Percentiles rank a stretch among this genome's conserved stretches.
Conservation (phyloP, 2,888 invertebrate genomes). For the Didymodactylos carnosus region DNA sequence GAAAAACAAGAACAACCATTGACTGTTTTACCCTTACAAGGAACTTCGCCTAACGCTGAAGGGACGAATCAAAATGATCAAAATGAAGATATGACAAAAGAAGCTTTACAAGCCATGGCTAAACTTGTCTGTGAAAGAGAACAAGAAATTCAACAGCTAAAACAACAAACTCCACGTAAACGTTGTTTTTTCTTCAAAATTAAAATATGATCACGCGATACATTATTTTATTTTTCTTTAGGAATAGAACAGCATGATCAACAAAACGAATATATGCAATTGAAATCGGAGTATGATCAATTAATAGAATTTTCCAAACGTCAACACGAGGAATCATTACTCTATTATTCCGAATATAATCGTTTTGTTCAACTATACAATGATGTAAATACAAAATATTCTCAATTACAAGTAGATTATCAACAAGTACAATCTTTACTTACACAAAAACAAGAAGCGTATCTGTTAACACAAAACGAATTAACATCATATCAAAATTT, state of each 20-base stretch:
- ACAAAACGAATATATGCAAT: not conserved
- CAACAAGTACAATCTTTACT: not conserved
- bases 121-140: no score
- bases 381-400: not conserved
- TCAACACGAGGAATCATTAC: not conserved
- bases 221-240: not conserved
- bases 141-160: no score
- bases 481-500: not conserved
- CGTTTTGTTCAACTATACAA: not conserved
- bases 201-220: no score
- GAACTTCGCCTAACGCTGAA: not conserved
- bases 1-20: not conserved
- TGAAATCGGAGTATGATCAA: not conserved
- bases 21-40: not conserved
- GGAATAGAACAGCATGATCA: not conserved
- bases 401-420: not conserved
- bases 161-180: not conserved
- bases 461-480: not conserved
- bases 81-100: no score
- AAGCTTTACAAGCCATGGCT: no score
- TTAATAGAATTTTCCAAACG: not conserved
- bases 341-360: not conserved
- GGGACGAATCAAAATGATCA: no score
- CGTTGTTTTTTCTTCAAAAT: no score
- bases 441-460: not conserved